Evolutionary conservation across 2,113 vertebrate species (phyloP), one percentile per base, ranked within the genome.

Genomic region (Rostratula benghalensis): DNA sequence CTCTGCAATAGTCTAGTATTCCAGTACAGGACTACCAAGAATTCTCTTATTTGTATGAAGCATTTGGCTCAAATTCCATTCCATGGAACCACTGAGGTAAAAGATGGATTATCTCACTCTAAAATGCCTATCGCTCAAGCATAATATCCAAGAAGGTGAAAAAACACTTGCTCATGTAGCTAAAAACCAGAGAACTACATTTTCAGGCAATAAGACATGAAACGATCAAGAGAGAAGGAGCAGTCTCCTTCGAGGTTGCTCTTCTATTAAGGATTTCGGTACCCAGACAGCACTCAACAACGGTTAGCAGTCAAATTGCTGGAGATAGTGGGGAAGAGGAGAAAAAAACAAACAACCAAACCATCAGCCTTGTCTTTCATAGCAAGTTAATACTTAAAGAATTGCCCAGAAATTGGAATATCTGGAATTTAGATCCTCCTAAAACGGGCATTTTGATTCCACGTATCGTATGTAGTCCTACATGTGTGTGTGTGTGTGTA

Each of bases 221-320:
- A 78, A 22, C 41, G 56, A 73, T 2, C 45, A 25, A 3, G 4
- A 61, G 25, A 37, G 24, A 63, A 50, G 15, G 33, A 30, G 39
- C 9, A 37, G 41, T 3, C 17, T 24, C 28, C 43, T 12, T 21
- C 7, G 31, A 39, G 23, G 9, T 4, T 18, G 33, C 20, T 22
- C 65, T 25, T 57, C 6, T 23, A 17, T 9, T 13, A 27, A 54
- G n/a, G 37, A 53, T 53, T 77, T 59, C 22, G 16, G 11, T 12
- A 45, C 3, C 18, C 2, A 13, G 41, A 30, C 12, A 33, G 56
- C 35, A 41, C 15, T n/a, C 28, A 57, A 51, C 35, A 59, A 6
- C 30, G 3, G 5, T 9, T 10, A 13, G n/a, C 1, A 4, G 23
- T 8, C 1, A 1, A 73, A 60, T 17, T 4, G 27, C 23, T 15